These are phyloP conservation scores for Pararge aegeria DNA, from an alignment of 1,140 invertebrate genomes.

Conservation along the genomic window DNA sequence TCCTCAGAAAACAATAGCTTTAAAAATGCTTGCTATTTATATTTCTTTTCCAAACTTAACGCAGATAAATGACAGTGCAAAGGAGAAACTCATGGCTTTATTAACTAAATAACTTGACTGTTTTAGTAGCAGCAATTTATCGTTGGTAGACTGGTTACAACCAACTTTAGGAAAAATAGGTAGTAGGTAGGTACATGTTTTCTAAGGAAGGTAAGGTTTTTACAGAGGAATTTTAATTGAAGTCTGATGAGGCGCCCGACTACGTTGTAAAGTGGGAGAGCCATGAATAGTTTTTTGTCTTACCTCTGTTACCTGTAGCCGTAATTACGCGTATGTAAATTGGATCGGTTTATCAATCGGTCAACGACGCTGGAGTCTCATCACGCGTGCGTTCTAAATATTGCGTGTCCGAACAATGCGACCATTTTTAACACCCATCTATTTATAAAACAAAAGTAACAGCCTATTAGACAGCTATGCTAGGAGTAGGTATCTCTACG, in stretches of 20 bases:
- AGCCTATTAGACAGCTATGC: not conserved
- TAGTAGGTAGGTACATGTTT: too few relatives aligned
- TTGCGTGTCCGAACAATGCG: constrained; percentile 23
- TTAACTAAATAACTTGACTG: too few relatives aligned
- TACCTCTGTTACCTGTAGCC: constrained; percentile 18
- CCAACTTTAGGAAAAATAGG: too few relatives aligned
- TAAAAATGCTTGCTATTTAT: too few relatives aligned
- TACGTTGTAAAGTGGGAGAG: constrained; percentile 11
- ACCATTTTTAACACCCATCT: constrained; percentile 7
- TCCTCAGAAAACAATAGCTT: too few relatives aligned
- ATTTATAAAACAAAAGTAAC: not conserved
- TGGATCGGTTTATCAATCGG: constrained; percentile 57
- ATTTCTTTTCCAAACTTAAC: too few relatives aligned
- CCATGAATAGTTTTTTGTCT: constrained; percentile 29
- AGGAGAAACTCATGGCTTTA: too few relatives aligned
- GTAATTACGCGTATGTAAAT: constrained; percentile 54
- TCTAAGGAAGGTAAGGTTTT: too few relatives aligned
- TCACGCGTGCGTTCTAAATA: constrained; percentile 27
- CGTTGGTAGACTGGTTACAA: too few relatives aligned
- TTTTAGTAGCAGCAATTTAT: too few relatives aligned
- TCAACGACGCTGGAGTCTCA: constrained; percentile 44
- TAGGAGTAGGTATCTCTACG: not conserved
- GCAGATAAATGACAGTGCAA: too few relatives aligned
- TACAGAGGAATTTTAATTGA: constrained; percentile 23
- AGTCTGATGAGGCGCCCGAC: constrained; percentile 5